Conservation (phyloP, 1,140 invertebrate species). For the Ctenoplectra terminalis region DNA sequence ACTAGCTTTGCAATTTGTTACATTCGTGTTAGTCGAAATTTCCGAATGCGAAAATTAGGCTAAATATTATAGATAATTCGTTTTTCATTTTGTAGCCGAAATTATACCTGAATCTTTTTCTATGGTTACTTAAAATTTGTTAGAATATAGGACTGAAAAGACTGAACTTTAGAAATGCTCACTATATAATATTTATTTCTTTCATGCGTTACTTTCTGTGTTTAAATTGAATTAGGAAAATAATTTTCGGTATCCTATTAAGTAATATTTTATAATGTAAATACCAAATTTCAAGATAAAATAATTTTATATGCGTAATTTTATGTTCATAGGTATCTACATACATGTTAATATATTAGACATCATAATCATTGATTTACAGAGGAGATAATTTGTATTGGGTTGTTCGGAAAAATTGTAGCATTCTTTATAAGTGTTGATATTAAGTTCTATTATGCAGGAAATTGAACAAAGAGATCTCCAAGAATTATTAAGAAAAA, state of each 20-base stretch:
- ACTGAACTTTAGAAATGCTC: conserved; percentile 60
- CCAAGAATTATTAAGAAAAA: too few relatives aligned
- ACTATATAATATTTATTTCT: conserved; percentile 51
- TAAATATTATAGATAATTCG: not conserved
- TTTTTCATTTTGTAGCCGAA: not conserved
- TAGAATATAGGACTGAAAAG: conserved; percentile 63
- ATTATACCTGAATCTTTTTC: conserved; percentile 15
- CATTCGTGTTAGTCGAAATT: not conserved
- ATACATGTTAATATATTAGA: not conserved
- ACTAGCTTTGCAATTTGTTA: conserved; percentile 1
- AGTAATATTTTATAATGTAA: conserved; percentile 34
- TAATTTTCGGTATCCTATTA: conserved; percentile 18
- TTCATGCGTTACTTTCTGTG: not conserved
- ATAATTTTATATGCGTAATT: conserved; percentile 28
- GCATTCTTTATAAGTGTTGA: too few relatives aligned
- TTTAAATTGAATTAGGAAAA: conserved; percentile 39
- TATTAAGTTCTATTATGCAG: too few relatives aligned
- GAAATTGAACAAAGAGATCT: too few relatives aligned
- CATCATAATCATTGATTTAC: not conserved
- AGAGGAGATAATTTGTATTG: too few relatives aligned
- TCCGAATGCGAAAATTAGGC: not conserved
- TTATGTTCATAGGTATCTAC: not conserved
- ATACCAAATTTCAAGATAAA: conserved; percentile 34
- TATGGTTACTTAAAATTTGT: conserved; percentile 51
- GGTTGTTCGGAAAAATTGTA: too few relatives aligned